phyloP scores from a whole-genome alignment of 1,140 invertebrate genomes.

The Popillia japonica region DNA sequence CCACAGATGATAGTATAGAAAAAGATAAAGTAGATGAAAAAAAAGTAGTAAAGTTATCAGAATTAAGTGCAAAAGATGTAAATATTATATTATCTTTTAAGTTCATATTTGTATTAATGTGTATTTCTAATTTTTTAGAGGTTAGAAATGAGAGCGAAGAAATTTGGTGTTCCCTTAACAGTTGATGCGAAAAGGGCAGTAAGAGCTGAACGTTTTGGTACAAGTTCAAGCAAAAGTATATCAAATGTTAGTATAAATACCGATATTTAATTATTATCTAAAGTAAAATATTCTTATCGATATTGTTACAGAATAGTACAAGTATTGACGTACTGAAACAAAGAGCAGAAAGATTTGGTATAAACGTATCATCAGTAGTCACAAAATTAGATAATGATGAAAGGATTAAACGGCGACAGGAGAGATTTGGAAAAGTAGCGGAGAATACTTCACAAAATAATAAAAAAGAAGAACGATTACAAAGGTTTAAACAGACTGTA shows the following conservation, averaged over 20 bases:
- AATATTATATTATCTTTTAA: slow-evolving; percentile 39
- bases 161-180: slow-evolving; percentile 74
- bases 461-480: slow-evolving; percentile 52
- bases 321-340: slow-evolving; percentile 74
- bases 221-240: slow-evolving; percentile 50
- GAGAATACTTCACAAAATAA: slow-evolving; percentile 43
- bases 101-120: slow-evolving; percentile 35
- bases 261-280: too few relatives aligned
- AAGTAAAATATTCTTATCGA: neutral
- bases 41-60: slow-evolving; percentile 69
- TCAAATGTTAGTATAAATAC: slow-evolving; percentile 52
- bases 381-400: slow-evolving; percentile 72
- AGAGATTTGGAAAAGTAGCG: slow-evolving; percentile 67
- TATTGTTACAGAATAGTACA: slow-evolving; percentile 47
- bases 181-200: slow-evolving; percentile 70
- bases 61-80: slow-evolving; percentile 72
- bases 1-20: slow-evolving; percentile 24
- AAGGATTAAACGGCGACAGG: slow-evolving; percentile 75
- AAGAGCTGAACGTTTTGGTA: slow-evolving; percentile 72
- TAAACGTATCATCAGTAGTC: slow-evolving; percentile 73
- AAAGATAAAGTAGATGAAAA: slow-evolving; percentile 56
- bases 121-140: slow-evolving; percentile 59
- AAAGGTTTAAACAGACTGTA: slow-evolving; percentile 54
- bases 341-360: slow-evolving; percentile 78
- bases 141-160: slow-evolving; percentile 79